Conservation (phyloP, 2,888 invertebrate species). For the Drosophila falleni region DNA sequence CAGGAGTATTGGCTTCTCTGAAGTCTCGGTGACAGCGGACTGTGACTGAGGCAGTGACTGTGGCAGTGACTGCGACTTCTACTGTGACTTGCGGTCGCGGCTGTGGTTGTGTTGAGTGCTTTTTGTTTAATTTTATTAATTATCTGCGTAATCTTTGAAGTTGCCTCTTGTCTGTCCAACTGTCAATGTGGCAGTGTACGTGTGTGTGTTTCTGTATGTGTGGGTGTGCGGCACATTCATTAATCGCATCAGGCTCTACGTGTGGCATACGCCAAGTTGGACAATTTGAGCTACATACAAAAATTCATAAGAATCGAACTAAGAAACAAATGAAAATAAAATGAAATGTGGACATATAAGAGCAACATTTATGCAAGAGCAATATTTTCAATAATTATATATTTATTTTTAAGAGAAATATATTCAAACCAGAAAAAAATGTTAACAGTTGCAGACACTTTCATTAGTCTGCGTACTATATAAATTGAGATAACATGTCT, state of each 20-base stretch:
- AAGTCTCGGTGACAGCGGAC: slow-evolving; percentile 1
- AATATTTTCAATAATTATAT: no score
- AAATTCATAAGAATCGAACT: slow-evolving; percentile 16
- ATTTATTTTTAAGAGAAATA: no score
- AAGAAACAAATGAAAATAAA: not conserved
- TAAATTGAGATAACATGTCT: not conserved
- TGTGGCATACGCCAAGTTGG: slow-evolving; percentile 44
- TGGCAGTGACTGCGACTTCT: not conserved
- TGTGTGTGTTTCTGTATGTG: slow-evolving; percentile 1
- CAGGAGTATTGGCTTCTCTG: slow-evolving; percentile 3
- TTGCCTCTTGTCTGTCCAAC: slow-evolving; percentile 31
- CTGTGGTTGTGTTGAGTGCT: slow-evolving; percentile 63
- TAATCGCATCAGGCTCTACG: slow-evolving; percentile 56
- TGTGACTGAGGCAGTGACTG: slow-evolving; percentile 12
- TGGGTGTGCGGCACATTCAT: slow-evolving; percentile 18
- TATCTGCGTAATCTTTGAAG: slow-evolving; percentile 77
- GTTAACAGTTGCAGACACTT: not conserved
- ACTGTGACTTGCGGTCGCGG: slow-evolving; percentile 16
- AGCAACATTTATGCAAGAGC: no score
- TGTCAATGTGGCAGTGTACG: slow-evolving; percentile 14
- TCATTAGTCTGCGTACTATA: not conserved
- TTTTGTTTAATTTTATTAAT: slow-evolving; percentile 81
- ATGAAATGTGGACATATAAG: not conserved
- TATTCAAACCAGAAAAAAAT: no score
- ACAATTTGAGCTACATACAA: slow-evolving; percentile 23